These are phyloP conservation scores for Gymnobelideus leadbeateri DNA, from an alignment of 2,113 vertebrate species.

Conservation along the genomic window DNA sequence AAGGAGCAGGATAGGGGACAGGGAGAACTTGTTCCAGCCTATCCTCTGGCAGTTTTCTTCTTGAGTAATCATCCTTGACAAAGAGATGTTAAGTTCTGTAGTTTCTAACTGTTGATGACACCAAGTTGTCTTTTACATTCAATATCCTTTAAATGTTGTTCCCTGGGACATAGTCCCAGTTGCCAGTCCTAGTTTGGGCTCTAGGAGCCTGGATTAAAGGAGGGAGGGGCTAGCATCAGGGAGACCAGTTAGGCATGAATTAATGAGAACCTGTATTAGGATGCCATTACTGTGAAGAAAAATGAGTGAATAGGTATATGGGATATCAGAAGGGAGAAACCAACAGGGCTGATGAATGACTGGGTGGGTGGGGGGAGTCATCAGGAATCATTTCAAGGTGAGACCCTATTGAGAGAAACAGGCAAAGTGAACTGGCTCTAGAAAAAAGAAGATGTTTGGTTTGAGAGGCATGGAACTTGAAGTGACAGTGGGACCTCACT, in stretches of 20 bases:
- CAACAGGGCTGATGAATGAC: not conserved
- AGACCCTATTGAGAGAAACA: not conserved
- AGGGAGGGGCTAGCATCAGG: not conserved
- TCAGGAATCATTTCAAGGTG: not conserved
- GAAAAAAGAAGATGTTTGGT: no score
- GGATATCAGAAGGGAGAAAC: not conserved
- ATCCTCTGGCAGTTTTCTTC: not conserved
- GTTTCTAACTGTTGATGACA: no score
- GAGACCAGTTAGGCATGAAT: not conserved
- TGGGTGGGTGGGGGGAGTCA: not conserved
- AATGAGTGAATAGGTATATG: not conserved
- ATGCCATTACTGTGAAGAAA: not conserved
- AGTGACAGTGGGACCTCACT: no score
- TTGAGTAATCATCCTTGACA: not conserved
- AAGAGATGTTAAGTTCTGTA: not conserved
- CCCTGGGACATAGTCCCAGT: not conserved
- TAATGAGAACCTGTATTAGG: not conserved
- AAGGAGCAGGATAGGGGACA: not conserved
- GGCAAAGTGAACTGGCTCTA: no score
- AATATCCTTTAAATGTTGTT: not conserved
- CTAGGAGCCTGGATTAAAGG: not conserved
- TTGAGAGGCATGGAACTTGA: no score
- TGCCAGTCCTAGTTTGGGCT: not conserved
- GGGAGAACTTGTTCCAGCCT: not conserved
- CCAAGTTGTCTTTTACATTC: no score